Percentiles rank a stretch among this genome's conserved stretches.
phyloP scores from a whole-genome alignment of 2,888 invertebrate species.

The Parnassius mnemosyne region DNA sequence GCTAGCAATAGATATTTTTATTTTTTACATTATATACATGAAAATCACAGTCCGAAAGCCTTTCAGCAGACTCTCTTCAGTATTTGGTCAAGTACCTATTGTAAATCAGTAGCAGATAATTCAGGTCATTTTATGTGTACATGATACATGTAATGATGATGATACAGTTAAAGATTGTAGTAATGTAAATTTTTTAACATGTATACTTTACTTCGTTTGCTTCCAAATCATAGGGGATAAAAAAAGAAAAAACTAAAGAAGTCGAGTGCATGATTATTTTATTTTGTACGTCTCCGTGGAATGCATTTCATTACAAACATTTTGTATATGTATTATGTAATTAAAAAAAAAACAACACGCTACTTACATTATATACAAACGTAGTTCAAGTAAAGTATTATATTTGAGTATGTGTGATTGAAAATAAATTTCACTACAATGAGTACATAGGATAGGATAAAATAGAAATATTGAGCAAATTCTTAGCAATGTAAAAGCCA shows the following conservation, averaged over 20 bases:
- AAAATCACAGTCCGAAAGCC: no score
- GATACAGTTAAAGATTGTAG: background rate
- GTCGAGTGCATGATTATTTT: constrained; percentile 74
- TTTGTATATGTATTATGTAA: constrained; percentile 49
- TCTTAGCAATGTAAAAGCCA: constrained; percentile 32
- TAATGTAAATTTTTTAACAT: no score
- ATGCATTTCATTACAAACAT: constrained; percentile 61
- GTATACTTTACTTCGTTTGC: background rate
- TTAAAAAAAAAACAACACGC: constrained; percentile 42
- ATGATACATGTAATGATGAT: no score
- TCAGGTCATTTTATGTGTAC: no score
- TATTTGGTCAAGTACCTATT: no score
- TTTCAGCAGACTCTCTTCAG: no score
- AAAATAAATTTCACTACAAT: constrained; percentile 59
- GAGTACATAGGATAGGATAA: constrained; percentile 52
- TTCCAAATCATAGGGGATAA: constrained; percentile 26
- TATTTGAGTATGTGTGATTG: constrained; percentile 62
- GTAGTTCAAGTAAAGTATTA: constrained; percentile 37
- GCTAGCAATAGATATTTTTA: no score
- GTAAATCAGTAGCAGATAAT: no score
- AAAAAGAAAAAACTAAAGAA: constrained; percentile 51
- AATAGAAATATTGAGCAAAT: constrained; percentile 35
- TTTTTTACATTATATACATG: no score
- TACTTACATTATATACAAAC: constrained; percentile 42
- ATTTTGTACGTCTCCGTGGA: constrained; percentile 74